Evolutionary conservation across 2,888 invertebrate genomes (phyloP), one percentile per base, ranked within the genome.

Genomic region (Fragum fragum): DNA sequence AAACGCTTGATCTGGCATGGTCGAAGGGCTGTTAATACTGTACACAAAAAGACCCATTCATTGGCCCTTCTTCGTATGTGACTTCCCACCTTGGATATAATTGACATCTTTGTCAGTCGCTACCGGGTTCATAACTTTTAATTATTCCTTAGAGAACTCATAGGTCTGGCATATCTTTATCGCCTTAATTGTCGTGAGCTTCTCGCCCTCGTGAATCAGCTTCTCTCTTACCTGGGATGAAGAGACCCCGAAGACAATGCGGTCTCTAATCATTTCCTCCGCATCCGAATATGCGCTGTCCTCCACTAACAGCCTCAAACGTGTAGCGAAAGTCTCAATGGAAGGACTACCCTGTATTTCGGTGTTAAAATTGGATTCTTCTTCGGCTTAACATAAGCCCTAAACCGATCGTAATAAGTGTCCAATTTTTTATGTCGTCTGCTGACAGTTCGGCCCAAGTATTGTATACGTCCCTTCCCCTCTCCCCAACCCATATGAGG

Each of bases 201-300:
- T 69, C n/a, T 70, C 53, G n/a, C 70, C 70, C 28, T 70, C 70
- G n/a, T 70, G 42, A 7, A 70, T 70, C 14, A 70, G 53, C 28
- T 70, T 53, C 29, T 70, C 28, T 16, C 53, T 2, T 16, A 70
- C 29, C 11, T 52, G 36, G 5, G 21, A 14, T 6, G 26, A 52
- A 14, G 26, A 28, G 16, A 18, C 28, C 21, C 70, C 28, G 23
- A 70, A 52, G 53, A 52, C 70, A n/a, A 70, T 70, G 6, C 70
- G 7, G 52, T 70, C 70, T 53, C 70, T 23, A 21, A 70, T 70
- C 52, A 52, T 70, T 52, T 47, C 42, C 7, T 70, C 47, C 3
- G 42, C 14, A 18, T 69, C 32, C 1, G 52, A 7, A 26, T 28
- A 70, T 7, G 16, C 11, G 28, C 70, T 52, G 70, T 70, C 52